These are phyloP conservation scores for Anabacerthia variegaticeps DNA, from an alignment of 2,797 vertebrate genomes.

Conservation along the genomic window DNA sequence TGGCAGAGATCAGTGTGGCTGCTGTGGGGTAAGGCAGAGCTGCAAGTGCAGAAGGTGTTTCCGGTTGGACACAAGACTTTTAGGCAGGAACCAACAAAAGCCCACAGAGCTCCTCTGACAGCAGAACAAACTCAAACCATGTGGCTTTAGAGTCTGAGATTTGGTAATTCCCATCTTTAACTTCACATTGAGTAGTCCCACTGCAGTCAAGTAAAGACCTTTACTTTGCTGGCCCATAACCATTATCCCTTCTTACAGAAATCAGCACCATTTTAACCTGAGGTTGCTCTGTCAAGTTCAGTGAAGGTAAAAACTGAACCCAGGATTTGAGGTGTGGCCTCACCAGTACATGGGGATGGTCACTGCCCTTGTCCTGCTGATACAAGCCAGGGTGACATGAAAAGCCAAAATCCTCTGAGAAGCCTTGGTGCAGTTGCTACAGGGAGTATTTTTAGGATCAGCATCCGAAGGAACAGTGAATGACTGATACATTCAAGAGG, in stretches of 20 bases:
- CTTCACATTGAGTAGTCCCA: background rate
- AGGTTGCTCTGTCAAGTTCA: background rate
- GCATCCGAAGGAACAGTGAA: background rate
- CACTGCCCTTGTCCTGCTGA: background rate
- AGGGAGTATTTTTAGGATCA: background rate
- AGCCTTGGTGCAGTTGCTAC: background rate
- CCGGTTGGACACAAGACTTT: background rate
- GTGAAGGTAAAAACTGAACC: background rate
- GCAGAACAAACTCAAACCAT: background rate
- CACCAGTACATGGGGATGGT: background rate
- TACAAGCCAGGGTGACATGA: background rate
- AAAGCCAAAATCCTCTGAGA: background rate
- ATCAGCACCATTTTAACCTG: background rate
- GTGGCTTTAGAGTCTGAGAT: background rate
- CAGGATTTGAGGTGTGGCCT: background rate
- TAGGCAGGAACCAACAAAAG: background rate
- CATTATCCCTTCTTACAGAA: background rate
- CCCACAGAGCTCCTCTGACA: background rate
- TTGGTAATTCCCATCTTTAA: background rate
- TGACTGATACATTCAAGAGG: background rate
- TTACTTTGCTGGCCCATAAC: background rate
- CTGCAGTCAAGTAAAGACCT: background rate
- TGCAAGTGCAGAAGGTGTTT: background rate
- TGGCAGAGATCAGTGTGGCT: fast-evolving
- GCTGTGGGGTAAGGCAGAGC: background rate